A percentile compares a stretch with the other conserved stretches of the same genome.
phyloP scores from a whole-genome alignment of 35 echinoderm and acorn worm species.

The Ophioderma brevispina region DNA sequence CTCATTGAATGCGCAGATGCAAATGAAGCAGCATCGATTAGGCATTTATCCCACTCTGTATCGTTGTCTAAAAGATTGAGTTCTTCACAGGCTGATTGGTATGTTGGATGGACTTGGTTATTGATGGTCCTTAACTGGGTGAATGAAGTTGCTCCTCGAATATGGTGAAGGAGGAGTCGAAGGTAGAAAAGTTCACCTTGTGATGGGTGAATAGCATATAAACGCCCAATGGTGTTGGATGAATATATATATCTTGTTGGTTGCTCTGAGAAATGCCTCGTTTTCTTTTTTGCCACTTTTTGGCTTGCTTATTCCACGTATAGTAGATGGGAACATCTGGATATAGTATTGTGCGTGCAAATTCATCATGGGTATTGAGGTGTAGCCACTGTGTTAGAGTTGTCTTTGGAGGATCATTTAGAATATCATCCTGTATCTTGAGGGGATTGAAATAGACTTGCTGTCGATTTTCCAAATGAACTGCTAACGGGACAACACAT shows the following conservation, averaged over 20 bases:
- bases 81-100: background rate
- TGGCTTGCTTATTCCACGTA: background rate
- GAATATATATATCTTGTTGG: background rate
- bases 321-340: conserved; percentile 13
- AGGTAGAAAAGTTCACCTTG: conserved; percentile 33
- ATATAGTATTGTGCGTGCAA: background rate
- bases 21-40: too few relatives aligned
- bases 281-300: conserved; percentile 24
- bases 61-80: too few relatives aligned
- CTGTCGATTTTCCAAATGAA: conserved; percentile 24
- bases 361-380: background rate
- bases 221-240: conserved; percentile 5
- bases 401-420: background rate
- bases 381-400: conserved; percentile 10
- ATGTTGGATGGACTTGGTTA: background rate
- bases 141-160: conserved; percentile 8
- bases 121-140: conserved; percentile 1
- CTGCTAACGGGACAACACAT: background rate
- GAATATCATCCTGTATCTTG: background rate
- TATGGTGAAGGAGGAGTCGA: conserved; percentile 16
- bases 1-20: too few relatives aligned
- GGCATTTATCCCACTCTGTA: too few relatives aligned
- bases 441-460: background rate
- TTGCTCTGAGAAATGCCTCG: background rate
- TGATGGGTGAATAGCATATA: conserved; percentile 21